These are phyloP conservation scores for Scaptomyza polygonia DNA, from an alignment of 2,888 invertebrate genomes.

Conservation along the genomic window DNA sequence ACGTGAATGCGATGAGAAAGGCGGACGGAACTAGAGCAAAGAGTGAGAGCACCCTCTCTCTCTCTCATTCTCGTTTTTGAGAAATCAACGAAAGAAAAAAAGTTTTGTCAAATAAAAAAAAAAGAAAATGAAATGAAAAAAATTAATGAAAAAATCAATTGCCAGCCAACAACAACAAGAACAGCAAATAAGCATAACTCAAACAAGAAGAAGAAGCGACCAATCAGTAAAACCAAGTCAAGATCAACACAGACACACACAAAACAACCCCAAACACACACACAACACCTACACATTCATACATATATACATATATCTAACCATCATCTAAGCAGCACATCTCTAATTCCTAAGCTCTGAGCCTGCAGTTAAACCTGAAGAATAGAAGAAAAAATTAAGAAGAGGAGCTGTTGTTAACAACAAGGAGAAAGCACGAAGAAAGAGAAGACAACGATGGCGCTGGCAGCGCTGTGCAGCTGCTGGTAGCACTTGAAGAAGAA, in stretches of 20 bases:
- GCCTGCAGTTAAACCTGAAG: slow-evolving; percentile 59
- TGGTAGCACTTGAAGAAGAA: slow-evolving; percentile 26
- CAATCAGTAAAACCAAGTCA: slow-evolving; percentile 70
- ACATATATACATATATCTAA: slow-evolving; percentile 47
- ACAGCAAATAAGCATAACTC: slow-evolving; percentile 32
- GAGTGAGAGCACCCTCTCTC: slow-evolving; percentile 46
- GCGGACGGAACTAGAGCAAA: slow-evolving; percentile 82
- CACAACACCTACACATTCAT: slow-evolving; percentile 34
- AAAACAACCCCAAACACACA: slow-evolving; percentile 20
- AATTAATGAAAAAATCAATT: slow-evolving; percentile 75
- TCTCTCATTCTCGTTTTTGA: slow-evolving; percentile 37
- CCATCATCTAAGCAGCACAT: slow-evolving; percentile 69
- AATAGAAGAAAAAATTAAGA: slow-evolving; percentile 1
- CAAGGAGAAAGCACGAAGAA: slow-evolving; percentile 48
- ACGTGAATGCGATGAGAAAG: slow-evolving; percentile 94
- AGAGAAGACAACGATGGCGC: slow-evolving; percentile 45
- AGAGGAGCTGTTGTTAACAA: slow-evolving; percentile 30
- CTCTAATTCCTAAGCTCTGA: slow-evolving; percentile 79
- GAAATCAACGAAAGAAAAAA: slow-evolving; percentile 61
- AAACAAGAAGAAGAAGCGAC: slow-evolving; percentile 59
- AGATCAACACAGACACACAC: slow-evolving; percentile 54
- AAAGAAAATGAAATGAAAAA: slow-evolving; percentile 66
- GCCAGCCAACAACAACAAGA: slow-evolving; percentile 64
- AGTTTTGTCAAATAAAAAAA: slow-evolving; percentile 64
- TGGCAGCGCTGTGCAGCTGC: slow-evolving; percentile 49